phyloP scores from a whole-genome alignment of 2,113 vertebrate species.

The Pipra filicauda region DNA sequence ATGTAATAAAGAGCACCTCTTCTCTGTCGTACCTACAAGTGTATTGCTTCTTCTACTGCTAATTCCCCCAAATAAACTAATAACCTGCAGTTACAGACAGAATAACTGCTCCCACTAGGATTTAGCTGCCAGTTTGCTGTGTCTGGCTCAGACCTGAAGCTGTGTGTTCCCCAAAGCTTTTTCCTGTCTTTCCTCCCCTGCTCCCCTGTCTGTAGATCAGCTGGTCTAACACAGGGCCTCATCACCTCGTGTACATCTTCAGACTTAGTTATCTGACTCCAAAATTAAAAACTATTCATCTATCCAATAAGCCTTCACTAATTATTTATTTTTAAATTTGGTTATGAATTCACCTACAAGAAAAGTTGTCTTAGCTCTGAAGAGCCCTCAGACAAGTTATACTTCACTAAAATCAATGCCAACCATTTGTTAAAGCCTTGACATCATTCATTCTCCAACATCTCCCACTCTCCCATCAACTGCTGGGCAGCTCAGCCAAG shows the following conservation, averaged over 20 bases:
- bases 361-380: neutral
- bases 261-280: neutral
- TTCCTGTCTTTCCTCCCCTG: neutral
- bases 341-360: neutral
- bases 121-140: neutral
- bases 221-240: neutral
- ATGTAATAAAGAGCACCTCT: neutral
- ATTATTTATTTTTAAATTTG: neutral
- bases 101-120: neutral
- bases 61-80: neutral
- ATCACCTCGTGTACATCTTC: neutral
- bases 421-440: neutral
- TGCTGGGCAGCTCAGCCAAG: neutral
- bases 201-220: neutral
- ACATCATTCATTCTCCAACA: neutral
- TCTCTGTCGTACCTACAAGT: neutral
- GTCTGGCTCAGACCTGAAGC: neutral
- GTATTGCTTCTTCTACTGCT: rapidly evolving
- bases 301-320: neutral
- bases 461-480: neutral
- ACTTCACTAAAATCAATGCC: neutral
- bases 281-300: neutral
- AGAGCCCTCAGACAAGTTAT: neutral
- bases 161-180: neutral
- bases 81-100: neutral